Conservation (phyloP, 2,113 vertebrate species). For the Sclerurus mexicanus region DNA sequence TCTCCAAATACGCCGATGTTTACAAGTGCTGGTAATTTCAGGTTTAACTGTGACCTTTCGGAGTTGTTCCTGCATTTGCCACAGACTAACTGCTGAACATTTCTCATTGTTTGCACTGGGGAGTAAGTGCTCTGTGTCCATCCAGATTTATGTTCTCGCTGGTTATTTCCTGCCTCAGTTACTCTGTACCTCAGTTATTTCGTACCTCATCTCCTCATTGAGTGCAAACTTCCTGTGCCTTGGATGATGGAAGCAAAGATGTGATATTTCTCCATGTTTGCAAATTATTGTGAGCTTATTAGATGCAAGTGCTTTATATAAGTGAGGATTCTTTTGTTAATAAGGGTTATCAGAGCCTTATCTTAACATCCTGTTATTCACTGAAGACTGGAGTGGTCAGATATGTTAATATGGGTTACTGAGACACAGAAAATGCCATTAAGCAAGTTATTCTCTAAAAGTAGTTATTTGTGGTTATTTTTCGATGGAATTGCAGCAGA, state of each 20-base stretch:
- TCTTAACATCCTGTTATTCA: background rate
- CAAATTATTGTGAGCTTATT: background rate
- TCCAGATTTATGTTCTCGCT: background rate
- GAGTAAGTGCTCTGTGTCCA: background rate
- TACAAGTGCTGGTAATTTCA: background rate
- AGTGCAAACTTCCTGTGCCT: background rate
- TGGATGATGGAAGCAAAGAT: background rate
- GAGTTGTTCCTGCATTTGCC: background rate
- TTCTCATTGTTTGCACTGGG: background rate
- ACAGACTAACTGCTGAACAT: background rate
- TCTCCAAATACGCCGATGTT: background rate
- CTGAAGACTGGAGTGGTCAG: background rate
- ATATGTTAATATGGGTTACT: background rate
- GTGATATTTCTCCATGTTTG: background rate
- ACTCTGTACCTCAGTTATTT: background rate
- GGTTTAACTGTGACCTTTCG: constrained; percentile 7
- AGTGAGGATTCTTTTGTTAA: background rate
- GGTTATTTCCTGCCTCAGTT: background rate
- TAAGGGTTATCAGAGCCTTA: background rate
- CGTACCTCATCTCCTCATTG: background rate
- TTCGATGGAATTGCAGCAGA: background rate
- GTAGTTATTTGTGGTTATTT: background rate
- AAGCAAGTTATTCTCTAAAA: background rate
- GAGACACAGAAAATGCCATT: background rate
- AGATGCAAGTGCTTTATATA: background rate